These are phyloP conservation scores for Phorcus lineatus DNA, from an alignment of 2,888 invertebrate genomes.

Conservation along the genomic window DNA sequence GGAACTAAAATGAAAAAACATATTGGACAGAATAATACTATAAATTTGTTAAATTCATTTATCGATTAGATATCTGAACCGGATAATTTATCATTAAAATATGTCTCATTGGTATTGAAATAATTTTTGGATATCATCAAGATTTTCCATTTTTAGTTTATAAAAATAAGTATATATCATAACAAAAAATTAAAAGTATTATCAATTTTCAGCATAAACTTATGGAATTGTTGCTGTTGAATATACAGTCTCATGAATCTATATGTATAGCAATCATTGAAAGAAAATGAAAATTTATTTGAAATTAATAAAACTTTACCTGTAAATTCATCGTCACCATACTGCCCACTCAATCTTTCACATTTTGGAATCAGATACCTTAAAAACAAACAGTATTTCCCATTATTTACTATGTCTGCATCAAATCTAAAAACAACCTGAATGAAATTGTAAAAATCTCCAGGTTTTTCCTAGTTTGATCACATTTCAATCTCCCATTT, in stretches of 20 bases:
- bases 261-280: background rate
- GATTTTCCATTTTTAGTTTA: no score
- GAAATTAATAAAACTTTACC: background rate
- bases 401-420: no score
- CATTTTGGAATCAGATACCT: slow-evolving; percentile 10
- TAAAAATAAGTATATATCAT: no score
- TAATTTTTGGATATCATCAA: no score
- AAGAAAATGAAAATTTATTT: background rate
- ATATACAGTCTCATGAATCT: background rate
- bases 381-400: background rate
- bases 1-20: background rate
- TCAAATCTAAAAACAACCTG: no score
- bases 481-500: no score
- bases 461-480: no score
- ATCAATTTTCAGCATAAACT: background rate
- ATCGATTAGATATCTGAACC: background rate
- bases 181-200: background rate
- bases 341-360: background rate
- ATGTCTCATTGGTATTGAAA: background rate
- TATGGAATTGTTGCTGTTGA: background rate
- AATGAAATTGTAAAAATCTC: no score
- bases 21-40: background rate
- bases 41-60: background rate
- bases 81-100: background rate
- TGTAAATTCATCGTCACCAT: slow-evolving; percentile 16